Percentiles rank a stretch among this genome's conserved stretches.
phyloP scores from a whole-genome alignment of 1,140 invertebrate species.

The Hypsibius dujardini region DNA sequence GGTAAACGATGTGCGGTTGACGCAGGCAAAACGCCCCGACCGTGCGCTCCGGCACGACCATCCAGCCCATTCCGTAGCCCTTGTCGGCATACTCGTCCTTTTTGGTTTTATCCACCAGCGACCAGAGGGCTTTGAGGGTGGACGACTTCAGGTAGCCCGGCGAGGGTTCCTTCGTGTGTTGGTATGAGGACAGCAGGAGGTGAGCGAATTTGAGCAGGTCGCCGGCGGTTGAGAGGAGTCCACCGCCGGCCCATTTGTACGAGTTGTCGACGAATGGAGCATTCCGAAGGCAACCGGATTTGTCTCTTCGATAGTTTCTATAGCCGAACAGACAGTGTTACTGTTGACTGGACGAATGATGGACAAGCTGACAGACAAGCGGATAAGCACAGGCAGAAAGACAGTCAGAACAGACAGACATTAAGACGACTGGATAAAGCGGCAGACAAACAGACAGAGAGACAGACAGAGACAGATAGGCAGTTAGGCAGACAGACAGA shows the following conservation, averaged over 20 bases:
- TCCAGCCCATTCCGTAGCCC: slow-evolving; percentile 35
- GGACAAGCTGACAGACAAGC: too few species aligned
- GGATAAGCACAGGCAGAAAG: too few species aligned
- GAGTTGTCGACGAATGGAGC: slow-evolving; percentile 45
- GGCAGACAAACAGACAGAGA: too few species aligned
- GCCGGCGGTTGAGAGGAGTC: slow-evolving; percentile 41
- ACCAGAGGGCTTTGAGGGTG: slow-evolving; percentile 36
- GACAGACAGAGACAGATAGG: too few species aligned
- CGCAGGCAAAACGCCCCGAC: slow-evolving; percentile 28
- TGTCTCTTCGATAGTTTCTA: slow-evolving; percentile 39
- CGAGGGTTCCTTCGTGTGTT: slow-evolving; percentile 25
- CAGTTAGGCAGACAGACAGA: too few species aligned
- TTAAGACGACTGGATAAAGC: too few species aligned
- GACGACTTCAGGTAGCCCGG: slow-evolving; percentile 34
- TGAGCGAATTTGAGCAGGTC: slow-evolving; percentile 44
- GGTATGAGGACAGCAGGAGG: slow-evolving; percentile 41
- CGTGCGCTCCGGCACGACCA: slow-evolving; percentile 27
- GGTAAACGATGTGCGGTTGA: slow-evolving; percentile 29
- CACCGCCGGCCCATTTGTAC: slow-evolving; percentile 51
- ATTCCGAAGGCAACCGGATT: slow-evolving; percentile 36
- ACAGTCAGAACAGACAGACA: too few species aligned
- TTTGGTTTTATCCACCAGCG: slow-evolving; percentile 26
- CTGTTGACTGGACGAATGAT: too few species aligned
- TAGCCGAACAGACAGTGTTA: slow-evolving; percentile 7
- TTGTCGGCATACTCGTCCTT: slow-evolving; percentile 20